phyloP scores from a whole-genome alignment of 2,888 invertebrate genomes.

The Priocnemis perturbator region DNA sequence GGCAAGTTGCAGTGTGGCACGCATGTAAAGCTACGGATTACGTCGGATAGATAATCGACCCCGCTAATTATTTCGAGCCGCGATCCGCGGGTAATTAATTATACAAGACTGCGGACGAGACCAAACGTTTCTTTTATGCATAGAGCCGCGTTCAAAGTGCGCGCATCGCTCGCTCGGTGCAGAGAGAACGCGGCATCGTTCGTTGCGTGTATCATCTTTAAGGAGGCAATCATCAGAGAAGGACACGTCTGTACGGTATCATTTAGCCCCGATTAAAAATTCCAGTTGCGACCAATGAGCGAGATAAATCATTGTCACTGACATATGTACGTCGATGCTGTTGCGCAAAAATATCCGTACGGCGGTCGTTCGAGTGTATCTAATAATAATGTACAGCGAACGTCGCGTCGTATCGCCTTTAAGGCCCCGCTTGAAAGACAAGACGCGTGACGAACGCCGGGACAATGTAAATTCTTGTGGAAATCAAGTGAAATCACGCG shows the following conservation, averaged over 20 bases:
- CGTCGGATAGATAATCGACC: too few species aligned
- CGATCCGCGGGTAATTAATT: conserved; percentile 25
- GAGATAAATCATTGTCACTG: too few species aligned
- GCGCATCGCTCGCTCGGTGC: not conserved
- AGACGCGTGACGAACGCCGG: conserved; percentile 22
- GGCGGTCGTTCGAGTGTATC: not conserved
- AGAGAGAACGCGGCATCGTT: not conserved
- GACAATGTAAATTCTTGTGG: conserved; percentile 21
- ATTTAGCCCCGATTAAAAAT: not conserved
- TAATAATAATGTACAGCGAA: conserved; percentile 20
- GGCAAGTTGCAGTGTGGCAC: conserved; percentile 11
- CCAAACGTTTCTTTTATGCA: not conserved
- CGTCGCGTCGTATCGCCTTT: conserved; percentile 25
- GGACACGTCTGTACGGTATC: not conserved
- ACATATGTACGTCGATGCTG: too few species aligned
- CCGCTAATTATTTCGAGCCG: conserved; percentile 32
- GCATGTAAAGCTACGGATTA: not conserved
- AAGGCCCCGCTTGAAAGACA: conserved; percentile 24
- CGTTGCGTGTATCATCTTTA: conserved; percentile 1
- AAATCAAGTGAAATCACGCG: conserved; percentile 15
- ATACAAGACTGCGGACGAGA: conserved; percentile 1
- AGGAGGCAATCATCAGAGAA: not conserved
- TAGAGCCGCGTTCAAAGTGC: not conserved
- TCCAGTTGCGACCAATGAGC: too few species aligned
- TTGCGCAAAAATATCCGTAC: too few species aligned